A percentile compares a stretch with the other conserved stretches of the same genome.
phyloP scores from a whole-genome alignment of 1,140 invertebrate species.

The Caenorhabditis briggsae region DNA sequence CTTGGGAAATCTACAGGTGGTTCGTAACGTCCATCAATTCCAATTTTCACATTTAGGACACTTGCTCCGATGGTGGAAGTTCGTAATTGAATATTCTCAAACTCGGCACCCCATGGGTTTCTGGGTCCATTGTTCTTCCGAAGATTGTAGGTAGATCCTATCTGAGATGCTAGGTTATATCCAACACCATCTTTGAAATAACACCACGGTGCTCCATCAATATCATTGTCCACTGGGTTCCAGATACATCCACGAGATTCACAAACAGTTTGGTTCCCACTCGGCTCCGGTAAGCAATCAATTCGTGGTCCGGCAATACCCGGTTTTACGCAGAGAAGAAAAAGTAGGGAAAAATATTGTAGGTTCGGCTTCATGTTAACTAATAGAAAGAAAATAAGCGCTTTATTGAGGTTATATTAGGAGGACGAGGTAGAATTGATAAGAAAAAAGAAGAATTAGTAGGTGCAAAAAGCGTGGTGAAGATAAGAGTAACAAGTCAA shows the following conservation, averaged over 20 bases:
- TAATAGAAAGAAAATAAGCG: not conserved
- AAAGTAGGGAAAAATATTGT: not conserved
- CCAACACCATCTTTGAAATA: constrained; percentile 67
- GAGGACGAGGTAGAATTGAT: not conserved
- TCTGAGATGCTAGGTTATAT: constrained; percentile 52
- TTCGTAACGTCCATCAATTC: constrained; percentile 72
- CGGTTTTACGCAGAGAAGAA: not conserved
- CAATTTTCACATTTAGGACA: constrained; percentile 67
- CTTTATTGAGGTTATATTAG: not conserved
- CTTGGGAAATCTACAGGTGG: constrained; percentile 71
- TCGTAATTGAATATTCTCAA: not conserved
- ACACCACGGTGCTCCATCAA: constrained; percentile 65
- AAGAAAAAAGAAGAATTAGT: not conserved
- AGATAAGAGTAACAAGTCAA: not conserved
- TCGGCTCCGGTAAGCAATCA: constrained; percentile 62
- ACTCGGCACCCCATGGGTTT: constrained; percentile 68
- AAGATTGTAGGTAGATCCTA: constrained; percentile 25
- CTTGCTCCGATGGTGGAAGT: constrained; percentile 66
- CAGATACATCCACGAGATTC: constrained; percentile 63
- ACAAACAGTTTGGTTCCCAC: constrained; percentile 56
- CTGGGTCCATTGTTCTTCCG: constrained; percentile 62
- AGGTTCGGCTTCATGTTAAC: not conserved
- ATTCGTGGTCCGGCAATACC: constrained; percentile 44
- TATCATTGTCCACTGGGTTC: constrained; percentile 25
- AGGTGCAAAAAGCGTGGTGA: constrained; percentile 4